Conservation (phyloP, 2,113 vertebrate species). For the Zosterops hypoxanthus region DNA sequence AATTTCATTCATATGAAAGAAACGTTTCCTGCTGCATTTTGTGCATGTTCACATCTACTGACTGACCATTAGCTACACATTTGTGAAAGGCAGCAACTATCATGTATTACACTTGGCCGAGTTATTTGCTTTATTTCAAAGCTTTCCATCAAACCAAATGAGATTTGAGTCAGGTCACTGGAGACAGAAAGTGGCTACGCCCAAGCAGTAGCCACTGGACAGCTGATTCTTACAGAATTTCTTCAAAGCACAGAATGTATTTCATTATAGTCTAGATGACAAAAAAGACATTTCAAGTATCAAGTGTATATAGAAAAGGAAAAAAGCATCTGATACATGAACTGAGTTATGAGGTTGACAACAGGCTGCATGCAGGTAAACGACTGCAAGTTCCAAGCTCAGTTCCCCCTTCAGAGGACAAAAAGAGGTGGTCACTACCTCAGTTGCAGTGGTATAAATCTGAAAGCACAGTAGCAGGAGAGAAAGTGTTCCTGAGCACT, state of each 20-base stretch:
- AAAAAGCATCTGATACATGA: not conserved
- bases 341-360: not conserved
- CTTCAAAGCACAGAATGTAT: not conserved
- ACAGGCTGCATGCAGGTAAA: not conserved
- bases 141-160: not conserved
- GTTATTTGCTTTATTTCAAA: not conserved
- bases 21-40: not conserved
- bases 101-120: not conserved
- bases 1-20: not conserved
- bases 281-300: not conserved
- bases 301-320: not conserved
- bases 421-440: not conserved
- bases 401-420: not conserved
- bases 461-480: not conserved
- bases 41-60: not conserved
- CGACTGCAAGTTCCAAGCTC: not conserved
- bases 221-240: not conserved
- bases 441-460: not conserved
- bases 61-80: accelerated
- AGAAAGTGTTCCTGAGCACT: not conserved
- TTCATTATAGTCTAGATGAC: not conserved
- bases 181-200: not conserved
- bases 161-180: not conserved
- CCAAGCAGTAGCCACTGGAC: not conserved
- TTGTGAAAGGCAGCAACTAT: not conserved